These are phyloP conservation scores for Plutomurus gul DNA, from an alignment of 1,140 invertebrate genomes.

Conservation along the genomic window DNA sequence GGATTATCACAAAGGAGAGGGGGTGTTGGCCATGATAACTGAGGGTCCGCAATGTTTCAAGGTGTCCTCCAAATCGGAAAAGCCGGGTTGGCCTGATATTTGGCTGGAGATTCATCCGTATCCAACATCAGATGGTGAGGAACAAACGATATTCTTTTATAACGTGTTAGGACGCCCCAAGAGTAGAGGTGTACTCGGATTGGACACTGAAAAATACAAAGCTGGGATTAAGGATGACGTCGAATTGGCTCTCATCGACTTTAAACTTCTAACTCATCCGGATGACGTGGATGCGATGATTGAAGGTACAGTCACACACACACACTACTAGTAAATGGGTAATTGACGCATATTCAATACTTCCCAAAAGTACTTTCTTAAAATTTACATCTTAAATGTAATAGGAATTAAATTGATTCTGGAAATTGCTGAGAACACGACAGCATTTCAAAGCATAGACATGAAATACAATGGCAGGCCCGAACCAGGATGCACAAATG, in stretches of 20 bases:
- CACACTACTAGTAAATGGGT: too few species aligned
- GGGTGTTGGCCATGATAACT: neutral
- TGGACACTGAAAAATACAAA: neutral
- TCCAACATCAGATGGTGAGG: neutral
- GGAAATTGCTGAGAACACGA: neutral
- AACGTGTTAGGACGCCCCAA: neutral
- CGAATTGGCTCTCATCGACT: slow-evolving; percentile 1
- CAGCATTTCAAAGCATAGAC: neutral
- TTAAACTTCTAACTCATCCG: neutral
- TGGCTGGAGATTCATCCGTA: neutral
- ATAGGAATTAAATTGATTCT: neutral
- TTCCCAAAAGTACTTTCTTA: neutral
- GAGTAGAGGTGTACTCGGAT: neutral
- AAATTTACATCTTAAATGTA: neutral
- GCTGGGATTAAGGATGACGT: neutral
- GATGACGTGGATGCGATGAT: neutral
- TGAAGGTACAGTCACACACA: too few species aligned
- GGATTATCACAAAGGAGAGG: neutral
- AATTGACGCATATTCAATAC: neutral
- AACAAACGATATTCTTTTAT: neutral
- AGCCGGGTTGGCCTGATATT: neutral
- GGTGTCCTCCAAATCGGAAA: neutral
- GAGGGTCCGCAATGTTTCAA: neutral
- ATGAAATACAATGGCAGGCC: neutral
- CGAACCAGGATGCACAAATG: neutral